phyloP scores from a whole-genome alignment of 2,888 invertebrate genomes.

The Watsonalla binaria region DNA sequence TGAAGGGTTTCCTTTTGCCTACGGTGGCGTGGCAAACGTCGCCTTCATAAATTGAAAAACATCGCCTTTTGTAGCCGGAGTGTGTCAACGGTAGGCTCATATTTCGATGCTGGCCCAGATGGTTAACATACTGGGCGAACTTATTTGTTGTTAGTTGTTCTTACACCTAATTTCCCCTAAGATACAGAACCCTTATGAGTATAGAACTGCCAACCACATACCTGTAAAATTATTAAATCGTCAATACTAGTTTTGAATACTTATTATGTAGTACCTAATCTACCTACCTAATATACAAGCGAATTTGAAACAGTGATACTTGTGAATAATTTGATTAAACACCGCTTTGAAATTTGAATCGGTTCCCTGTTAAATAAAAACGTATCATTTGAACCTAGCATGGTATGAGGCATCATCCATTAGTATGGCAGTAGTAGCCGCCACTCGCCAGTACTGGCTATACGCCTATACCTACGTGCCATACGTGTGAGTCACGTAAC shows the following conservation, averaged over 20 bases:
- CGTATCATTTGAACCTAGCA: constrained; percentile 38
- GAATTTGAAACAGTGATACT: not conserved
- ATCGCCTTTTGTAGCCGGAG: not conserved
- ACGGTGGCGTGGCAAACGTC: constrained; percentile 16
- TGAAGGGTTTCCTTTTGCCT: constrained; percentile 62
- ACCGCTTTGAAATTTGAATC: not conserved
- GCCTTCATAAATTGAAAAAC: not conserved
- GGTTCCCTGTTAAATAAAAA: constrained; percentile 52
- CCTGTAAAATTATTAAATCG: too few relatives aligned
- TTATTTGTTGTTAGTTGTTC: too few relatives aligned
- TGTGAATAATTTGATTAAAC: constrained; percentile 1
- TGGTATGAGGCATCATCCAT: constrained; percentile 30
- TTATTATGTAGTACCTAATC: too few relatives aligned
- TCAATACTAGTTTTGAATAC: too few relatives aligned
- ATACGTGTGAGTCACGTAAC: constrained; percentile 74
- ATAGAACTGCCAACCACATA: too few relatives aligned
- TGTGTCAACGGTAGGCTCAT: not conserved
- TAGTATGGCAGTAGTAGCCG: constrained; percentile 67
- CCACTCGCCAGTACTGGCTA: constrained; percentile 42
- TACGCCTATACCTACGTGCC: constrained; percentile 48
- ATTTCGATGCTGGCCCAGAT: not conserved
- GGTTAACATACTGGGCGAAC: not conserved
- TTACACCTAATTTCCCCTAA: too few relatives aligned
- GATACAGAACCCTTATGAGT: too few relatives aligned
- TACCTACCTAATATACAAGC: too few relatives aligned